Evolutionary conservation across 2,888 invertebrate species (phyloP).

Genomic region (Pachydiplax longipennis): DNA sequence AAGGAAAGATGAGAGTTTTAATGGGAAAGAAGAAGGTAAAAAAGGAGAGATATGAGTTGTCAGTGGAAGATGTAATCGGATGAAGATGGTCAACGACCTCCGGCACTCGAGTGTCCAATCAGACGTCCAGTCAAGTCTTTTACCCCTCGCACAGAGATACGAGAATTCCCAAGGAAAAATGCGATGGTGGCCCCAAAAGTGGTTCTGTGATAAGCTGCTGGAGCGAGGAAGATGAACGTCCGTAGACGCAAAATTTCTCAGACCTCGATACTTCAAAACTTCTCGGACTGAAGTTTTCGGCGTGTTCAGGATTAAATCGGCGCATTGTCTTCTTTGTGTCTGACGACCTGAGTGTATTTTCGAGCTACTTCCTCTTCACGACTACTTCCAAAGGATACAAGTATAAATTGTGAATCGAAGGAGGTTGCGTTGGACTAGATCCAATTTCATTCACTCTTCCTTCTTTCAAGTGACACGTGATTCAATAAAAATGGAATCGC

Average conservation of each 20-base stretch:
- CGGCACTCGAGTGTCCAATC: background rate
- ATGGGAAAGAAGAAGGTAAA: background rate
- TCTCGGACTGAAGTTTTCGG: background rate
- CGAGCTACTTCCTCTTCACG: too few species aligned
- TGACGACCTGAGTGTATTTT: too few species aligned
- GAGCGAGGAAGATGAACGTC: background rate
- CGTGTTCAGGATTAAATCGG: too few species aligned
- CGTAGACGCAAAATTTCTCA: background rate
- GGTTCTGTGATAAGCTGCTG: background rate
- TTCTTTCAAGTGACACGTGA: too few species aligned
- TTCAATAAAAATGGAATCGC: too few species aligned
- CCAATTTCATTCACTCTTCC: too few species aligned
- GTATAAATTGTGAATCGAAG: too few species aligned
- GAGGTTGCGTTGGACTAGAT: too few species aligned
- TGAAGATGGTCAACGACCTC: background rate
- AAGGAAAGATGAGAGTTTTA: background rate
- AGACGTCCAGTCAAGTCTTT: background rate
- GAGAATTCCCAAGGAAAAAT: background rate
- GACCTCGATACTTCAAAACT: background rate
- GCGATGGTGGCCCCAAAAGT: background rate
- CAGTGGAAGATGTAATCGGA: background rate
- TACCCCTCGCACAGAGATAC: background rate
- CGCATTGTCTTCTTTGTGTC: too few species aligned
- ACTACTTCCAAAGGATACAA: too few species aligned
- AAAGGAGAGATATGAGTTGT: background rate